phyloP scores from a whole-genome alignment of 2,888 invertebrate genomes.

The Gibbula magus region DNA sequence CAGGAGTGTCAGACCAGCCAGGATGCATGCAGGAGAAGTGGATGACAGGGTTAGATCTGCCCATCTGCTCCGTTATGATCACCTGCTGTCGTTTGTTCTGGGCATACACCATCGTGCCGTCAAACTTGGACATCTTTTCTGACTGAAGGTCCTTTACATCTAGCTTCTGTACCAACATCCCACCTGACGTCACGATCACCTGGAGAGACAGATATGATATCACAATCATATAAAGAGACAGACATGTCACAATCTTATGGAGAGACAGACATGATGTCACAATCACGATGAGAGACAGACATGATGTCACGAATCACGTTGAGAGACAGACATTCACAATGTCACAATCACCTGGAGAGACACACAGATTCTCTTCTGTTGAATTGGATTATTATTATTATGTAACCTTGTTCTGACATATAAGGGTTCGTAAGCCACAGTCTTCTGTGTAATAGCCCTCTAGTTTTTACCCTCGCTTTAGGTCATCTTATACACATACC shows the following conservation, averaged over 20 bases:
- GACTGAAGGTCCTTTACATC: constrained; percentile 75
- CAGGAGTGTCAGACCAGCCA: constrained; percentile 78
- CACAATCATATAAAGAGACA: not conserved
- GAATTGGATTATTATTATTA: too few relatives aligned
- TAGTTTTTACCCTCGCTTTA: too few relatives aligned
- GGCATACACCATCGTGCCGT: constrained; percentile 77
- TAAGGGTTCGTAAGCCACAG: too few relatives aligned
- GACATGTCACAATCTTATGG: too few relatives aligned
- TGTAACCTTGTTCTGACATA: too few relatives aligned
- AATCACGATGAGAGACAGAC: too few relatives aligned
- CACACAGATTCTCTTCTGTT: too few relatives aligned
- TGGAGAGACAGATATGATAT: constrained; percentile 44
- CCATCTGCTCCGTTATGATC: constrained; percentile 75
- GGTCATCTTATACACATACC: too few relatives aligned
- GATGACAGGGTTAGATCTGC: constrained; percentile 72
- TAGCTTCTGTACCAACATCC: constrained; percentile 76
- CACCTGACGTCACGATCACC: constrained; percentile 76
- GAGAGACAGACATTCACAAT: too few relatives aligned
- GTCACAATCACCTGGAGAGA: constrained; percentile 62
- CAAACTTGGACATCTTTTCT: constrained; percentile 75
- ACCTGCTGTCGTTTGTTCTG: constrained; percentile 77
- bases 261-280: too few relatives aligned
- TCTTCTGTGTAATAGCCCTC: too few relatives aligned
- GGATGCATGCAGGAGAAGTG: constrained; percentile 77
- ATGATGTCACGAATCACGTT: too few relatives aligned